phyloP scores from a whole-genome alignment of 2,113 vertebrate species.

The Halichoerus grypus region DNA sequence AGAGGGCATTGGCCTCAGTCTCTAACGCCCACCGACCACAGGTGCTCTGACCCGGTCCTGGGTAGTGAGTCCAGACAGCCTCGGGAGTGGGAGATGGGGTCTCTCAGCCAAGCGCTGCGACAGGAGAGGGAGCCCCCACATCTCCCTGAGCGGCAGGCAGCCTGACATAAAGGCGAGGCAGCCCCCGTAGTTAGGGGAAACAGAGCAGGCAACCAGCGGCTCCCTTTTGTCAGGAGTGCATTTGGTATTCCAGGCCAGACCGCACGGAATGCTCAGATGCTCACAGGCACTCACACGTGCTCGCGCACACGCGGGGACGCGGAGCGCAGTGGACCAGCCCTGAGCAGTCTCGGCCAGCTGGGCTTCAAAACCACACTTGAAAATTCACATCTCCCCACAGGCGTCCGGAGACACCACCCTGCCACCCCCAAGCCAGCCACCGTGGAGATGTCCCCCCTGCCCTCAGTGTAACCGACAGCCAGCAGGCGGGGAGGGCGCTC shows the following conservation, averaged over 20 bases:
- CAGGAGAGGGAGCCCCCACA: background rate
- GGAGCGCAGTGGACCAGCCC: background rate
- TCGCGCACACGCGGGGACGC: accelerated
- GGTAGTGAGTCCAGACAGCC: background rate
- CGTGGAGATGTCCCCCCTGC: background rate
- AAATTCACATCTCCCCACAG: background rate
- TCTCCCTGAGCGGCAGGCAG: background rate
- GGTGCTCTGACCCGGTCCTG: background rate
- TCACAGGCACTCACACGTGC: accelerated
- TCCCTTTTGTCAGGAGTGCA: background rate
- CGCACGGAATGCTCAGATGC: background rate
- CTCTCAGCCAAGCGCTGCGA: background rate
- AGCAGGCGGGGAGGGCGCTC: accelerated
- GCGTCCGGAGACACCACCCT: background rate
- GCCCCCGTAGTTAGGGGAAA: background rate
- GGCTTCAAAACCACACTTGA: background rate
- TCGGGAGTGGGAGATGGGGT: background rate
- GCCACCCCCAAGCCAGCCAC: background rate
- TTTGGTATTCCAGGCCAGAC: conserved; percentile 15
- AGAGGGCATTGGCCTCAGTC: background rate
- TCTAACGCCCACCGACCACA: too few species aligned
- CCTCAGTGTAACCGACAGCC: background rate
- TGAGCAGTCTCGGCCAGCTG: background rate
- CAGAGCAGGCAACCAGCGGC: background rate
- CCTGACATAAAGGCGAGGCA: background rate